Evolutionary conservation across 2,113 vertebrate genomes (phyloP), one percentile per base, ranked within the genome.

Genomic region (Nothoprocta perdicaria): DNA sequence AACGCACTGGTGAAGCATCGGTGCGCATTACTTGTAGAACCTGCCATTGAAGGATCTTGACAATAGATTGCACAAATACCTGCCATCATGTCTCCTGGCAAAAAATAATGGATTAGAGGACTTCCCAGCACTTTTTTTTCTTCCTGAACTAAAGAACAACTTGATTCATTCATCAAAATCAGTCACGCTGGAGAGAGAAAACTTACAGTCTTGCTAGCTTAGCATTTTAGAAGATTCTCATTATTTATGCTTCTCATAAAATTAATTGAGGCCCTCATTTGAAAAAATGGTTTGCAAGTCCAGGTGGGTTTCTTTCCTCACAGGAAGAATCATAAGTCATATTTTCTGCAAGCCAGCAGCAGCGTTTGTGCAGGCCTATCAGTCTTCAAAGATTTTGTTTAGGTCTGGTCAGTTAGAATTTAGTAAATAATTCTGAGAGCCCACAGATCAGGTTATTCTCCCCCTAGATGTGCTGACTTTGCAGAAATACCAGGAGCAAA

Each of bases 1-100:
- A 29, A 78, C 75, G 19, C 0, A 1, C 8, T 19, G 26, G 11
- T 19, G 29, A 78, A 84, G 14, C 0, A 1, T 60, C 0, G 0
- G 38, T 33, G 23, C 13, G 38, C 33, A 50, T 33, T 78, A 66
- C 29, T 86, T 79, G 24, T 57, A 24, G 2, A 33, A n/a, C 33
- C 24, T 35, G 16, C 75, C 52, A 46, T 43, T 43, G 22, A 61
- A 62, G 7, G 10, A 19, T 61, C 82, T 66, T 46, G 41, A 71
- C n/a, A 41, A 27, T n/a, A 67, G 63, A 14, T 24, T 0, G 63
- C 21, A 18, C 38, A 88, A 80, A 65, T 2, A 7, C 57, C 33
- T 45, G 45, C 5, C 50, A 63, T 27, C 24, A 23, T 14, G 41
- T 2, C 52, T 72, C 29, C 53, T 57, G 53, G 18, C 31, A 77